Base-by-base conservation (phyloP, 2,888 invertebrate genomes). In the Piscicola geometra region DNA sequence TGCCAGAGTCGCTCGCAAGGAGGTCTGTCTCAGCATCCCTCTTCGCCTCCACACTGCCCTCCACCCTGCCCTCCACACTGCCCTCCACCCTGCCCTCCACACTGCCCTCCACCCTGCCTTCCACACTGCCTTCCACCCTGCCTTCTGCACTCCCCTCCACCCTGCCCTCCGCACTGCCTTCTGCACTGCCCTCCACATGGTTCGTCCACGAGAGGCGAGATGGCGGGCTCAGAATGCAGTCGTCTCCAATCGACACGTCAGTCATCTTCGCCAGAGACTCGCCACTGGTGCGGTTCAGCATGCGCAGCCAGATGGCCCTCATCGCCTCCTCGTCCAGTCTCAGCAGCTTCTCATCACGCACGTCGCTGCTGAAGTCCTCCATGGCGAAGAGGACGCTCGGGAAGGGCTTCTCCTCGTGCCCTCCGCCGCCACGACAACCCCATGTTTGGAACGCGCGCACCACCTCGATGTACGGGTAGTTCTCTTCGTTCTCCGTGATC, bases 401-500 rank as follows among this genome's bases (percentile, higher is more conserved):
- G n/a, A 56, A 56, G 25, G 60, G 60, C 9, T 56, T 56, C n/a
- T 56, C 25, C 21, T 56, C 60, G n/a, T 56, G 3, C 21, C 9
- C 60, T 21, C 3, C 25, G 3, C n/a, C 60, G 25, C 25, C 9
- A 3, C 3, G 25, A n/a, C n/a, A n/a, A 25, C 60, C 60, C 60
- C 60, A 56, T 3, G 15, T 56, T 21, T 56, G 60, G 25, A 56
- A 56, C 9, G 15, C 15, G 15, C 60, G 9, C 60, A 56, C 60
- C 25, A 56, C n/a, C 25, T 56, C 60, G 3, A 56, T 56, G 25
- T 56, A 56, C n/a, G 60, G 60, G n/a, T 56, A 56, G 25, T 56
- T 56, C n/a, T 56, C 60, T 21, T 56, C 60, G n/a, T 56, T 56
- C 15, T 56, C 60, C 3, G 60, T 56, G 25, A 56, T 56, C 60